Evolutionary conservation across 1,140 invertebrate species (phyloP), one percentile per base, ranked within the genome.

Genomic region (Tachypleus tridentatus): DNA sequence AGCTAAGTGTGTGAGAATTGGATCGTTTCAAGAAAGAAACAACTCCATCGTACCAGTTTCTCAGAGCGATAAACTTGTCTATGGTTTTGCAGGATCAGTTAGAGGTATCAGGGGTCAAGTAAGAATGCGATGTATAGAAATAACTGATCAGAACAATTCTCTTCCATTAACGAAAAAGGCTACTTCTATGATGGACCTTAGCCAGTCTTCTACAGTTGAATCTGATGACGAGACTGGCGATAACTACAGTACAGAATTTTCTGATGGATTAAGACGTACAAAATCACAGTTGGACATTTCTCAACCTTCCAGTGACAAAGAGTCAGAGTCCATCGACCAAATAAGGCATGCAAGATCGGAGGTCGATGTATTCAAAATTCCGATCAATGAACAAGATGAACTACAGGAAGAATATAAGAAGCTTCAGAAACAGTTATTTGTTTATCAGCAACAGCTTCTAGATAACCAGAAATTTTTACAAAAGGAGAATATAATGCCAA

Each of bases 371-470:
- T 50, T 4, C 47, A 57, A 64, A 65, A 49, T 68, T 68, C 51
- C 60, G 57, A 48, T 29, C 29, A 50, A 53, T 0, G 67, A 68
- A n/a, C 67, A 68, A 29, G 61, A 68, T 51, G 10, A 61, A 49
- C 58, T 68, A 0, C 63, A 62, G 11, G 51, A 51, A 4, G 67
- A 68, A 49, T 68, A 68, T 49, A 52, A 61, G 47, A 65, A 68
- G 11, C 59, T 68, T 4, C 67, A 68, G 48, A 59, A 54, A 47
- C 67, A 68, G 53, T 68, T 68, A 48, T 29, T 68, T 4, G 5
- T 61, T 4, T 68, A 64, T 60, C 67, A 68, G 50, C 53, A 68
- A 47, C 67, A 65, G 48, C n/a, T 68, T 29, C 4, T 68, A 29
- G 58, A 6, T 10, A 68, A 68, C 29, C 67, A 65, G 52, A 63